Evolutionary conservation across 2,113 vertebrate genomes (phyloP).

Genomic region (Pachypanchax playfairii): DNA sequence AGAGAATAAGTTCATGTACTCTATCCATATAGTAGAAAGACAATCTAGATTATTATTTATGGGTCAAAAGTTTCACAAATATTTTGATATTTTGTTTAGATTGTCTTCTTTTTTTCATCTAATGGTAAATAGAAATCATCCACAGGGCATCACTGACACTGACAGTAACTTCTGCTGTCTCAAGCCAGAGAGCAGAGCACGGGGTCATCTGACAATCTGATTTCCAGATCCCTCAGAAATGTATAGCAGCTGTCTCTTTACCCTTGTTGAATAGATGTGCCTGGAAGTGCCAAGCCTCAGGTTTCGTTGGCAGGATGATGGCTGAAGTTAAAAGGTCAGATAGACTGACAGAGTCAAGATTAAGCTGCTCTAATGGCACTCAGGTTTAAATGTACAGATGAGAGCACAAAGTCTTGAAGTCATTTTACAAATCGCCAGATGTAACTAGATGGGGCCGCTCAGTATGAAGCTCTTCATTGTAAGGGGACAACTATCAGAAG

Average conservation of each 20-base stretch:
- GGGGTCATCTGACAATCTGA: slow-evolving; percentile 49
- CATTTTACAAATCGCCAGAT: slow-evolving; percentile 66
- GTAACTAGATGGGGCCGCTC: slow-evolving; percentile 28
- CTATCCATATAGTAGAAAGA: background rate
- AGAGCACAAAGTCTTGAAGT: slow-evolving; percentile 64
- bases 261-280: slow-evolving; percentile 21
- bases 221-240: slow-evolving; percentile 43
- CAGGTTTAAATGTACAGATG: slow-evolving; percentile 57
- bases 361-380: slow-evolving; percentile 51
- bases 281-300: slow-evolving; percentile 33
- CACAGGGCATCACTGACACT: slow-evolving; percentile 32
- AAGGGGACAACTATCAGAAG: slow-evolving; percentile 29
- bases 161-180: slow-evolving; percentile 34
- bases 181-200: slow-evolving; percentile 23
- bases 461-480: slow-evolving; percentile 11
- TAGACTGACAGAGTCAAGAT: slow-evolving; percentile 68
- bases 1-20: background rate
- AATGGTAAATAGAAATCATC: slow-evolving; percentile 12
- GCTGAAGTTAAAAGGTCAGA: slow-evolving; percentile 61
- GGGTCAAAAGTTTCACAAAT: background rate
- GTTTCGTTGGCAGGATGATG: slow-evolving; percentile 35
- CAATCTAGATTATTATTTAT: background rate
- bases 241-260: slow-evolving; percentile 31
- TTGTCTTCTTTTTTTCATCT: background rate
- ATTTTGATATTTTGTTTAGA: background rate